Evolutionary conservation across 2,888 invertebrate species (phyloP).

Genomic region (Desoria tigrina): DNA sequence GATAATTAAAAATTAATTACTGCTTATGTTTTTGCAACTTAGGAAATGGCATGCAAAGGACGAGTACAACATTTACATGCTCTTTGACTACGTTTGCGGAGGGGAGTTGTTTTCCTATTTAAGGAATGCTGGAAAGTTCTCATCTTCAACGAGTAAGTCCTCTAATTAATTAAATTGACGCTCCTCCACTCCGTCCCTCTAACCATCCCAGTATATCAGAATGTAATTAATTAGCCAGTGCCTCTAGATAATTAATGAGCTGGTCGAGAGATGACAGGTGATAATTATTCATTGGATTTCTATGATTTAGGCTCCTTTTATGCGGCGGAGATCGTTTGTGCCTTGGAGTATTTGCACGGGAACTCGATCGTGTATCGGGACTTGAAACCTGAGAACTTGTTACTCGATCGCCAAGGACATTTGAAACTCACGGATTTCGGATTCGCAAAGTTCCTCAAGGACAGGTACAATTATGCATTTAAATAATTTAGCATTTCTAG

Average conservation of each 20-base stretch:
- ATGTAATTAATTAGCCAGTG: too few relatives aligned
- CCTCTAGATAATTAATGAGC: too few relatives aligned
- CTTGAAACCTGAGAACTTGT: conserved; percentile 89
- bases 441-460: conserved; percentile 90
- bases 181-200: too few relatives aligned
- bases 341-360: conserved; percentile 89
- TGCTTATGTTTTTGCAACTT: conserved; percentile 55
- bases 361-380: conserved; percentile 85
- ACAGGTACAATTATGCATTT: conserved; percentile 67
- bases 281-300: background rate
- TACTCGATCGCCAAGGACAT: conserved; percentile 85
- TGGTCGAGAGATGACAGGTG: too few relatives aligned
- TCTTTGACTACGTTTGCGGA: conserved; percentile 94
- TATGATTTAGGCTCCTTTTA: conserved; percentile 76
- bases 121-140: conserved; percentile 85
- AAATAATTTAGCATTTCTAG: too few relatives aligned
- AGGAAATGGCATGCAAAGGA: conserved; percentile 93
- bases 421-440: conserved; percentile 97
- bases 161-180: too few relatives aligned
- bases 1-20: too few relatives aligned
- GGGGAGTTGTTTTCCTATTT: conserved; percentile 96
- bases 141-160: conserved; percentile 66
- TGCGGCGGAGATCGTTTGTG: conserved; percentile 89
- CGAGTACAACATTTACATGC: conserved; percentile 89
- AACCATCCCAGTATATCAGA: too few relatives aligned